Conservation (phyloP, 1,140 invertebrate species). For the Drosophila nasuta region DNA sequence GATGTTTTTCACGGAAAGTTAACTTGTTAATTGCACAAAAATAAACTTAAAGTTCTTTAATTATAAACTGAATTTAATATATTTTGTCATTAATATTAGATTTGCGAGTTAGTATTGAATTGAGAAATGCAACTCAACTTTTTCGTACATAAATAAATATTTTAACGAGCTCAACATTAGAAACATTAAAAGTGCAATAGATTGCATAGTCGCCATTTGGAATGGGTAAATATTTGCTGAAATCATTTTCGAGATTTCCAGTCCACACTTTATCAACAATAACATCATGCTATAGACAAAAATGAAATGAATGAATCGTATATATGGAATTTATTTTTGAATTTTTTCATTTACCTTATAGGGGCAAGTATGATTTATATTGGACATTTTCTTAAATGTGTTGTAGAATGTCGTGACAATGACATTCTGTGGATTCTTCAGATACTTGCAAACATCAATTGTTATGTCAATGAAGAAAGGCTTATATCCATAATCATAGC, state of each 20-base stretch:
- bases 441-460: constrained; percentile 44
- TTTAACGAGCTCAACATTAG: neutral
- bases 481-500: constrained; percentile 43
- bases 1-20: too few species aligned
- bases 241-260: constrained; percentile 28
- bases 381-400: constrained; percentile 28
- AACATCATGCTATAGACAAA: constrained; percentile 50
- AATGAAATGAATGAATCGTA: too few species aligned
- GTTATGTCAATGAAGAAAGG: constrained; percentile 45
- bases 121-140: neutral
- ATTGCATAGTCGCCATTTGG: constrained; percentile 50
- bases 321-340: neutral
- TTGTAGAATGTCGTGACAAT: constrained; percentile 29
- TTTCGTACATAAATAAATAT: neutral
- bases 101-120: too few species aligned
- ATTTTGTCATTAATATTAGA: too few species aligned
- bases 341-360: constrained; percentile 43
- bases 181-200: neutral
- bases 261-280: constrained; percentile 53
- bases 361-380: constrained; percentile 62
- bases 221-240: constrained; percentile 29
- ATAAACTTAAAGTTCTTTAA: too few species aligned
- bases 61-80: too few species aligned
- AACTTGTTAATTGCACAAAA: too few species aligned
- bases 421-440: constrained; percentile 23